phyloP scores from a whole-genome alignment of 35 echinoderm and acorn worm genomes.

The Ophiothrix spiculata region DNA sequence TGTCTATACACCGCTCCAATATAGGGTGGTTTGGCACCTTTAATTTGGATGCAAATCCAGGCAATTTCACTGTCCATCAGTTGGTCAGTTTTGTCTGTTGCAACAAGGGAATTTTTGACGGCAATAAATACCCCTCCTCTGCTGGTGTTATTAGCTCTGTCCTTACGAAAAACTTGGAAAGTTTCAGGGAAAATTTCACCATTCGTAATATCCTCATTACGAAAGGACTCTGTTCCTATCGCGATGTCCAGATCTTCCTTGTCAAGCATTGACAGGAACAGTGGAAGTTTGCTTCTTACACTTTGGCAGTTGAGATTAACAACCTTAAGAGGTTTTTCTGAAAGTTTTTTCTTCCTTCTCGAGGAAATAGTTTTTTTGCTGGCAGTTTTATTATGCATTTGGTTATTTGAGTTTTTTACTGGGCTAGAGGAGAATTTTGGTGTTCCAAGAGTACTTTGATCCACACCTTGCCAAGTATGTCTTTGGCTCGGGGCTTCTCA shows the following conservation, averaged over 20 bases:
- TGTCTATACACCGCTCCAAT: conserved; percentile 1
- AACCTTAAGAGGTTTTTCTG: conserved; percentile 29
- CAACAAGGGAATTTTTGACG: conserved; percentile 25
- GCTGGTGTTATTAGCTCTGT: conserved; percentile 19
- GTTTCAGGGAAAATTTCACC: conserved; percentile 45
- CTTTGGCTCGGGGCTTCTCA: not conserved
- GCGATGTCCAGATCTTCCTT: conserved; percentile 40
- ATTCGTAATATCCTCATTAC: conserved; percentile 31
- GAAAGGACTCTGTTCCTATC: conserved; percentile 61
- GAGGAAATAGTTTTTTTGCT: too few species aligned
- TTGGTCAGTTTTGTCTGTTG: conserved; percentile 23
- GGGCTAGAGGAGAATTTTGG: too few species aligned
- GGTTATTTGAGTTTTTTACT: too few species aligned
- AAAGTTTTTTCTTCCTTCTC: not conserved
- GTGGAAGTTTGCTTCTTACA: conserved; percentile 23
- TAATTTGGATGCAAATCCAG: conserved; percentile 47
- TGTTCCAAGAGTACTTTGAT: too few species aligned
- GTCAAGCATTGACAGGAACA: conserved; percentile 25
- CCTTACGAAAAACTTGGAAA: conserved; percentile 52
- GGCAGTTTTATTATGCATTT: too few species aligned
- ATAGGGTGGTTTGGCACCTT: conserved; percentile 46
- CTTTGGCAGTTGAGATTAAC: conserved; percentile 55
- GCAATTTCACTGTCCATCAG: conserved; percentile 32
- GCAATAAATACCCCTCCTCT: conserved; percentile 51
- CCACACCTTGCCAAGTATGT: not conserved